Conservation (phyloP, 1,140 invertebrate species). For the Aphelinus atriplicis region DNA sequence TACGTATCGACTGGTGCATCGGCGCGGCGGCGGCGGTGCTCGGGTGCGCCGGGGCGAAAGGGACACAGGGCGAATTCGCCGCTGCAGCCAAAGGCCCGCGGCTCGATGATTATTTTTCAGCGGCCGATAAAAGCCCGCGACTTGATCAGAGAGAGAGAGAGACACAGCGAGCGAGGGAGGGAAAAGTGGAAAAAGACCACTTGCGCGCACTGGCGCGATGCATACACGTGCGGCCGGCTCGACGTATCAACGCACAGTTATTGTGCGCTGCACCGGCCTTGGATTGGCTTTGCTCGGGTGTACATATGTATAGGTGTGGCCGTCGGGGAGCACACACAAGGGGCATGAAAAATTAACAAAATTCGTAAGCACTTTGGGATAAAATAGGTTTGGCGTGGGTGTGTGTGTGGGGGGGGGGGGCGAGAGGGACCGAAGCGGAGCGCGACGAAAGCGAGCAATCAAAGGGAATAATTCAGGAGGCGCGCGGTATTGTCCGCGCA, state of each 20-base stretch:
- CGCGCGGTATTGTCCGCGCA: constrained; percentile 48
- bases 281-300: too few relatives aligned
- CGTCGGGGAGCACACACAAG: too few relatives aligned
- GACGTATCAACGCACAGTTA: too few relatives aligned
- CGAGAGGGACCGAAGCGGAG: constrained; percentile 42
- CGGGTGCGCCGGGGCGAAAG: too few relatives aligned
- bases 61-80: not conserved
- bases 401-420: not conserved
- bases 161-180: not conserved
- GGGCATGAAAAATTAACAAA: constrained; percentile 26
- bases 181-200: too few relatives aligned
- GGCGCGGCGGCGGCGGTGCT: too few relatives aligned
- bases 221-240: too few relatives aligned
- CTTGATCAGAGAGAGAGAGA: constrained; percentile 6
- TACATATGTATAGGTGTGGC: too few relatives aligned
- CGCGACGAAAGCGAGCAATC: constrained; percentile 58
- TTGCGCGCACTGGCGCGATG: too few relatives aligned
- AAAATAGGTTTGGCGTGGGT: too few relatives aligned
- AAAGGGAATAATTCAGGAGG: constrained; percentile 62
- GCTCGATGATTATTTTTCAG: constrained; percentile 18
- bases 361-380: constrained; percentile 10
- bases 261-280: too few relatives aligned
- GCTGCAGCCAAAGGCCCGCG: not conserved
- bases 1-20: not conserved
- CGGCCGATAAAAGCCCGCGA: constrained; percentile 20